Evolutionary conservation across 2,888 invertebrate genomes (phyloP).

Genomic region (Diadegma fenestrale): DNA sequence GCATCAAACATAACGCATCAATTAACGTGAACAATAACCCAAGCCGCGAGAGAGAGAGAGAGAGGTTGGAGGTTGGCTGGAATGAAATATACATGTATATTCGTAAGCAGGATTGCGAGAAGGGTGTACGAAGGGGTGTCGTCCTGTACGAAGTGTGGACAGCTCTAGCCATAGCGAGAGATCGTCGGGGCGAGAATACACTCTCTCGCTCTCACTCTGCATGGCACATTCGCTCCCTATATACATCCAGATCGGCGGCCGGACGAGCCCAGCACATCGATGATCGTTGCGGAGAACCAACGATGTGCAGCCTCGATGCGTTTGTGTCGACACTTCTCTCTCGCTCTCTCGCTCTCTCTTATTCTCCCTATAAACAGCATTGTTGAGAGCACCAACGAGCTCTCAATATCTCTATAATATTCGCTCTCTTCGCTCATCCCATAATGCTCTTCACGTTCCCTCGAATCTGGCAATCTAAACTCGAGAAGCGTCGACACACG

Average conservation of each 20-base stretch:
- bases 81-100: constrained; percentile 34
- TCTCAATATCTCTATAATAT: constrained; percentile 57
- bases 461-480: constrained; percentile 46
- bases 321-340: constrained; percentile 59
- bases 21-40: constrained; percentile 85
- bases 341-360: constrained; percentile 7
- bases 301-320: constrained; percentile 67
- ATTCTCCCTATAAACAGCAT: constrained; percentile 63
- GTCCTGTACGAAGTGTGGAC: constrained; percentile 63
- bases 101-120: constrained; percentile 45
- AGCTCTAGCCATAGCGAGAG: constrained; percentile 63
- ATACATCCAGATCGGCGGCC: constrained; percentile 42
- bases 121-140: constrained; percentile 65
- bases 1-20: constrained; percentile 85
- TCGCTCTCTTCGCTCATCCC: constrained; percentile 41
- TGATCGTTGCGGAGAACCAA: constrained; percentile 65
- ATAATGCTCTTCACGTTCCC: constrained; percentile 49
- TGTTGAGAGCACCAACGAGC: constrained; percentile 67
- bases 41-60: constrained; percentile 76
- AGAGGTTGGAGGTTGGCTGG: constrained; percentile 36
- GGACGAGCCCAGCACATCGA: constrained; percentile 55
- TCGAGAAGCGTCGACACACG: constrained; percentile 46
- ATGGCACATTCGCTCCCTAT: constrained; percentile 50
- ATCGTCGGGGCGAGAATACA: constrained; percentile 58
- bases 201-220: constrained; percentile 53